Evolutionary conservation across 1,140 invertebrate genomes (phyloP).

Genomic region (Tyrophagus putrescentiae): DNA sequence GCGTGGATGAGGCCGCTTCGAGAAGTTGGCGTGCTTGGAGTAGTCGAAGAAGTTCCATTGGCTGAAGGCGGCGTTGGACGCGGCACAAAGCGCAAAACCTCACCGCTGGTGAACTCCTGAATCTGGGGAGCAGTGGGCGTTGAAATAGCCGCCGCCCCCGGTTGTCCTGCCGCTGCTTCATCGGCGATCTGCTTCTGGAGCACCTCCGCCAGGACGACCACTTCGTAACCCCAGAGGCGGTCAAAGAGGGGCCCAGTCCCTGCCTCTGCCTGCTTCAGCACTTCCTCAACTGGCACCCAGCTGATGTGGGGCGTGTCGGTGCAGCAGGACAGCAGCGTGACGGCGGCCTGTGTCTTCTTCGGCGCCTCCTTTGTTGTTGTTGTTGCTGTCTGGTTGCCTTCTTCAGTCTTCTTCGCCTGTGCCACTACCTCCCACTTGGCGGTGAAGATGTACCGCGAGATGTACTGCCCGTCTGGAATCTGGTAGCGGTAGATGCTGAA

Average conservation of each 20-base stretch:
- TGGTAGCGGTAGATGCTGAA: slow-evolving; percentile 8
- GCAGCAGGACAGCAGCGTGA: neutral
- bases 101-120: neutral
- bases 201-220: neutral
- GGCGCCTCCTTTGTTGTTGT: too few relatives aligned
- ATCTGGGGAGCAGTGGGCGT: neutral
- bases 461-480: slow-evolving; percentile 10
- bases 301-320: neutral
- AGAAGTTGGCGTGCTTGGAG: too few relatives aligned
- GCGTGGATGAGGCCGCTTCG: neutral
- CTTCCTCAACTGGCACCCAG: neutral
- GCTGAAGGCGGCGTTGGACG: too few relatives aligned
- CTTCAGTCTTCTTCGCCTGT: too few relatives aligned
- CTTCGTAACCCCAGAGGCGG: slow-evolving; percentile 8
- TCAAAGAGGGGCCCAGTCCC: neutral
- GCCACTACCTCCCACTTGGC: slow-evolving; percentile 2
- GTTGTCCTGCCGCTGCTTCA: neutral
- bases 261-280: neutral
- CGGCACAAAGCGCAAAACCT: slow-evolving; percentile 1
- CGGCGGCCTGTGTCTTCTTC: too few relatives aligned
- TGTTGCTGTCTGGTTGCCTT: too few relatives aligned
- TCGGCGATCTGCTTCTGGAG: too few relatives aligned
- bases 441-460: slow-evolving; percentile 5
- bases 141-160: too few relatives aligned
- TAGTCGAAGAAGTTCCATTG: too few relatives aligned